Conservation (phyloP, 1,140 invertebrate genomes). For the Streblospio benedicti region DNA sequence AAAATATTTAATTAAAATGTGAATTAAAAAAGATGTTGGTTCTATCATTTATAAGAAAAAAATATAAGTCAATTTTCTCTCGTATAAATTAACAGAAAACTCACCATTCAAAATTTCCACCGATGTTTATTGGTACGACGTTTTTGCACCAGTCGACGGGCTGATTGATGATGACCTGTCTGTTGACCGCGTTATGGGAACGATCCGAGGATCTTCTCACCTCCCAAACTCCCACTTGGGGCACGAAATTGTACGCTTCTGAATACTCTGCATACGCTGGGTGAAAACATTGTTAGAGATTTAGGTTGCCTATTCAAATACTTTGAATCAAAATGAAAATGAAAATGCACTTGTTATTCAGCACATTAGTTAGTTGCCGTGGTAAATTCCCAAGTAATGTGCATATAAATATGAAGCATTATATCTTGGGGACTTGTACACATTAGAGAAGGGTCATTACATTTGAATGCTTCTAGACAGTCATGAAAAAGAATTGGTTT, state of each 20-base stretch:
- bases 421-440: too few relatives aligned
- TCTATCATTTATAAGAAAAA: too few relatives aligned
- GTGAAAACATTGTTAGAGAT: background rate
- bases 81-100: background rate
- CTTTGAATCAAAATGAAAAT: background rate
- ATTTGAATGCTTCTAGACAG: too few relatives aligned
- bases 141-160: slow-evolving; percentile 33
- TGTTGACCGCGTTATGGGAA: slow-evolving; percentile 28
- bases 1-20: too few relatives aligned
- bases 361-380: too few relatives aligned
- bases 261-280: slow-evolving; percentile 27
- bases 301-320: background rate
- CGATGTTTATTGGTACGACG: slow-evolving; percentile 20
- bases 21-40: too few relatives aligned
- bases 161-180: slow-evolving; percentile 30
- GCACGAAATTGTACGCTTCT: slow-evolving; percentile 39
- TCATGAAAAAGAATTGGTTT: too few relatives aligned
- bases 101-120: slow-evolving; percentile 28
- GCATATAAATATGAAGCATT: too few relatives aligned
- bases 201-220: slow-evolving; percentile 18
- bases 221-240: slow-evolving; percentile 38
- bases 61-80: background rate
- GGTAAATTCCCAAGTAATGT: too few relatives aligned
- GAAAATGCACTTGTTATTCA: too few relatives aligned
- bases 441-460: too few relatives aligned